Evolutionary conservation across 2,797 vertebrate genomes (phyloP), one percentile per base, ranked within the genome.

Genomic region (Anguilla pacifica): DNA sequence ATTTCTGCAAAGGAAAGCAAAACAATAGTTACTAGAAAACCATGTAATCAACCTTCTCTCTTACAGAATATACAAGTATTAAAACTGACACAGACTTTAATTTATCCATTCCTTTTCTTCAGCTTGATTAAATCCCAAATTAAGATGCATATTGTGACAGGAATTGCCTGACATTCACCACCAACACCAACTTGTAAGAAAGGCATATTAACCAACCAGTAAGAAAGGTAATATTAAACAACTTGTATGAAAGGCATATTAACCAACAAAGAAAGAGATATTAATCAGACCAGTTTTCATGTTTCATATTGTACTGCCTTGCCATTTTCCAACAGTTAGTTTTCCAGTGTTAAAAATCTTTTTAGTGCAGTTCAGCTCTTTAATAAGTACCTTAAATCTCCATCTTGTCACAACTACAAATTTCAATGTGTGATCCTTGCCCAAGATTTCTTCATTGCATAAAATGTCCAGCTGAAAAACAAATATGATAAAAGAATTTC

Each of bases 381-480:
- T 15, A 7, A 22, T 87, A 83, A 67, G 94, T 96, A 99, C 99
- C 98, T 99, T 99, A 96, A 99, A 99, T 97, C 99, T 99, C 99
- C 99, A 99, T 95, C 99, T 97, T 6, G 99, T 99, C 94, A 99
- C 99, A 85, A 99, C 99, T 93, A 99, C 99, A 93, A 99, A 99
- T 95, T 99, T 99, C 95, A 99, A 97, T 0, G 99, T 99, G 94
- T 99, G 99, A 95, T 99, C 99, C 95, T 99, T 99, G 91, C 98
- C 98, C 93, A 99, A 94, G 94, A 99, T 99, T 94, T 99, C 99
- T 95, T 99, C 98, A 77, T 99, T 99, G 98, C 99, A 99, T 97
- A 99, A 97, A 96, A 99, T 99, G 93, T 99, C 99, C 97, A 99
- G 97, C 98, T 99, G 95, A 89, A n/a, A 91, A 0, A 1, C 61